phyloP scores from a whole-genome alignment of 2,113 vertebrate species.

The Odobenus rosmarus region DNA sequence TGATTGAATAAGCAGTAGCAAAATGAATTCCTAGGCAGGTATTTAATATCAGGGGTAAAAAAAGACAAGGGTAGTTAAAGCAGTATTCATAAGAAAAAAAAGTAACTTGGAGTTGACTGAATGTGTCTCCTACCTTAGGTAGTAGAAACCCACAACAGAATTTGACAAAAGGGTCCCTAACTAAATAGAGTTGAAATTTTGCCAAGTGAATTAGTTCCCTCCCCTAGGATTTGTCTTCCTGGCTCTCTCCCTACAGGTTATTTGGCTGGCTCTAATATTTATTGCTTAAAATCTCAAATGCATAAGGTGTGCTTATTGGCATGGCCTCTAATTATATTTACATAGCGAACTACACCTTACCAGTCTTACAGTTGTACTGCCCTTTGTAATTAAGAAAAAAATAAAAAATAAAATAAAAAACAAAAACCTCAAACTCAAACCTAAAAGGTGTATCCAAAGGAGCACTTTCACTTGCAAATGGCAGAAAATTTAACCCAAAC shows the following conservation, averaged over 20 bases:
- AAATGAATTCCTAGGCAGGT: neutral
- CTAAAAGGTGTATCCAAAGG: neutral
- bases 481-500: neutral
- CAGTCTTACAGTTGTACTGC: neutral
- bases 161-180: neutral
- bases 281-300: slow-evolving; percentile 21
- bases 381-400: neutral
- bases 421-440: neutral
- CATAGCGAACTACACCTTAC: neutral
- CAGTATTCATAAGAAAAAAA: neutral
- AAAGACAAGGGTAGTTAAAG: neutral
- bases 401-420: neutral
- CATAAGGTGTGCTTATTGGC: neutral
- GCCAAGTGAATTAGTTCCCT: neutral
- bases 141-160: neutral
- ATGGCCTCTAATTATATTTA: neutral
- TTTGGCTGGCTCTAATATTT: neutral
- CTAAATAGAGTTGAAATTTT: neutral
- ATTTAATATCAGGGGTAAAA: neutral
- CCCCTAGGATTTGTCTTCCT: neutral
- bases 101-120: neutral
- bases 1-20: neutral
- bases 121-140: neutral
- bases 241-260: neutral
- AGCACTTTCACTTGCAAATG: neutral